Base-by-base conservation (phyloP, 2,888 invertebrate genomes). In the Scelioninae gen. 2 region DNA sequence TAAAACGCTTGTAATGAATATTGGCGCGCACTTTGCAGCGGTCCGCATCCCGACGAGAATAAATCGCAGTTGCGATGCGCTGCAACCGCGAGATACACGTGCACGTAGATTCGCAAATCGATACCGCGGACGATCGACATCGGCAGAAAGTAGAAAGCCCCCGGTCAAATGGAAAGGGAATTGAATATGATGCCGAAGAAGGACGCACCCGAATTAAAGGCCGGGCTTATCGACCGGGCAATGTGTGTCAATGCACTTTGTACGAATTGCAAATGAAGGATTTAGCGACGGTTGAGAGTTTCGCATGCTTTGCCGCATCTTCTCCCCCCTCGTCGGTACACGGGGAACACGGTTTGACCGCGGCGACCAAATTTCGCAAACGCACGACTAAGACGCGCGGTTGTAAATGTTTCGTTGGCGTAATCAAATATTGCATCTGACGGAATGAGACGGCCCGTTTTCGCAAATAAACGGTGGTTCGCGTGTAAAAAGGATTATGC, bases 121-220 rank as follows among this genome's bases (percentile, higher is more conserved):
- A 74, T 74, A 70, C 55, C 52, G 39, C 37, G 52, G 33, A 15
- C 60, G 60, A 73, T 69, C 60, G 69, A 64, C 64, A 52, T 52
- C 69, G 58, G 50, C 69, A 50, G 70, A 74, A 74, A 74, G 70
- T 70, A 65, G 74, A 70, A 74, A 70, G 74, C 67, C 60, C 37
- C 11, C 46, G 45, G 16, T 52, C 50, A 63, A 50, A 64, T 55
- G 67, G 70, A 28, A 70, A 64, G 50, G 19, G 15, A 64, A 65
- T 37, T 37, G 4, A 41, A 48, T 53, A 25, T 35, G 31, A 60
- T 61, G 25, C 53, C 13, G 22, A 45, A 35, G 33, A 52, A 35
- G 19, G 33, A 41, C 55, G 25, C 57, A 16, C 13, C 43, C 50
- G 35, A 61, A 63, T 63, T 57, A 50, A 70, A 50, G 25, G 53